These are phyloP conservation scores for Scaptomyza montana DNA, from an alignment of 1,140 invertebrate genomes.

Conservation along the genomic window DNA sequence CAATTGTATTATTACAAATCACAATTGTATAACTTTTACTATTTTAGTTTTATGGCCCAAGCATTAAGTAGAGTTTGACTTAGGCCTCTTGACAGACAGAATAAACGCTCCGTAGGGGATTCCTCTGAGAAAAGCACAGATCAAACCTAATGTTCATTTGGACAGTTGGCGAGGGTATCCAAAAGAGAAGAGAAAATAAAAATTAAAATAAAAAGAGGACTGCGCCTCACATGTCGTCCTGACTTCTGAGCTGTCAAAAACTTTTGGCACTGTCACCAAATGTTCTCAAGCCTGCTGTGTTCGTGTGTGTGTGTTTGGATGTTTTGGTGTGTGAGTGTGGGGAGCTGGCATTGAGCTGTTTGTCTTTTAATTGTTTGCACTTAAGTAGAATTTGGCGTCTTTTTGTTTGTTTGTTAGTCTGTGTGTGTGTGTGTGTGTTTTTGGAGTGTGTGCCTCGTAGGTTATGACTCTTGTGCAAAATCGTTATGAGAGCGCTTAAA, in stretches of 20 bases:
- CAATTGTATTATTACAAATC: neutral
- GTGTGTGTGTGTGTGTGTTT: constrained; percentile 31
- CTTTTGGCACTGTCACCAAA: constrained; percentile 59
- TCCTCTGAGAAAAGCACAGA: no score
- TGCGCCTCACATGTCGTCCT: constrained; percentile 65
- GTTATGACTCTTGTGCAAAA: constrained; percentile 77
- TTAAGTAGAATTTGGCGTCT: constrained; percentile 61
- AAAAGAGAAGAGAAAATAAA: neutral
- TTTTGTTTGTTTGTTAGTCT: neutral
- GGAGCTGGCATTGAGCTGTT: constrained; percentile 70
- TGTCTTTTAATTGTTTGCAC: constrained; percentile 82
- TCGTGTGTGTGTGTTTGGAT: constrained; percentile 24
- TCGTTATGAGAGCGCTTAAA: constrained; percentile 67
- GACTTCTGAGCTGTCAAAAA: constrained; percentile 74
- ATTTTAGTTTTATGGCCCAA: no score
- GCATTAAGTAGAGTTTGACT: no score
- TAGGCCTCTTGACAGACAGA: no score
- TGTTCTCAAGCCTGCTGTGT: constrained; percentile 44
- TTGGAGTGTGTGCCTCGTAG: constrained; percentile 43
- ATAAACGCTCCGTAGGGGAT: no score
- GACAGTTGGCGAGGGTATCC: constrained; percentile 7
- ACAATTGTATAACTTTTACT: neutral
- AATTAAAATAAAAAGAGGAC: constrained; percentile 38
- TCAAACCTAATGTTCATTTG: no score
- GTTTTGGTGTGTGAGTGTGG: neutral